phyloP scores from a whole-genome alignment of 2,888 invertebrate genomes.

The Torymus texanus region DNA sequence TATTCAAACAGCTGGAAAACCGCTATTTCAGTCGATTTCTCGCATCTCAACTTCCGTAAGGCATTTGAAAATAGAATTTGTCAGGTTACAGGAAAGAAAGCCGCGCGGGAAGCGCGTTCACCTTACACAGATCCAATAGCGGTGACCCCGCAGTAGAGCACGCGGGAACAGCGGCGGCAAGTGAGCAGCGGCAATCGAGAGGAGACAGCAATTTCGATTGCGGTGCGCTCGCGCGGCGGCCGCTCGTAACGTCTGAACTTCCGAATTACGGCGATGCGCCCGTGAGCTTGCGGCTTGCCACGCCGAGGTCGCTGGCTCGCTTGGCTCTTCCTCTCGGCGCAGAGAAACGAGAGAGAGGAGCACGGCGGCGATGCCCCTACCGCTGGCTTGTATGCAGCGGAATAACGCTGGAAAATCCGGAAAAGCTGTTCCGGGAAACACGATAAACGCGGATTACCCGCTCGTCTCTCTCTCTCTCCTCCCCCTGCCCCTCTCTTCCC shows the following conservation, averaged over 20 bases:
- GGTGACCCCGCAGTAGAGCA: background rate
- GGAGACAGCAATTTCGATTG: conserved; percentile 51
- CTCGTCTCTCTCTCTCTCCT: background rate
- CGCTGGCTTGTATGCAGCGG: background rate
- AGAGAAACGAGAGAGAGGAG: background rate
- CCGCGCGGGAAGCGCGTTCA: too few species aligned
- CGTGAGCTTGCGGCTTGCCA: conserved; percentile 37
- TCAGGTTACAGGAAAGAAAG: too few species aligned
- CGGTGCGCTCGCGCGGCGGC: conserved; percentile 34
- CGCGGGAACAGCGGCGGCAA: background rate
- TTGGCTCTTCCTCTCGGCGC: background rate
- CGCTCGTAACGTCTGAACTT: conserved; percentile 51
- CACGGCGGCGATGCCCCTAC: too few species aligned
- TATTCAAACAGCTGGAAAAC: too few species aligned
- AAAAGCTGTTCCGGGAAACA: conserved; percentile 45
- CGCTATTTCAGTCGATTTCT: too few species aligned
- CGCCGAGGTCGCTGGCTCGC: conserved; percentile 29
- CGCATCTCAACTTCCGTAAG: too few species aligned
- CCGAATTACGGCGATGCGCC: conserved; percentile 45
- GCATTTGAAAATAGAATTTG: too few species aligned
- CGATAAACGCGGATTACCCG: conserved; percentile 53
- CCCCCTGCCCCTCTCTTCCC: background rate
- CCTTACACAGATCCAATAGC: too few species aligned
- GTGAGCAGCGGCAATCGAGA: background rate
- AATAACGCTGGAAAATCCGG: conserved; percentile 38